Evolutionary conservation across 2,113 vertebrate genomes (phyloP), one percentile per base, ranked within the genome.

Genomic region (Paramisgurnus dabryanus): DNA sequence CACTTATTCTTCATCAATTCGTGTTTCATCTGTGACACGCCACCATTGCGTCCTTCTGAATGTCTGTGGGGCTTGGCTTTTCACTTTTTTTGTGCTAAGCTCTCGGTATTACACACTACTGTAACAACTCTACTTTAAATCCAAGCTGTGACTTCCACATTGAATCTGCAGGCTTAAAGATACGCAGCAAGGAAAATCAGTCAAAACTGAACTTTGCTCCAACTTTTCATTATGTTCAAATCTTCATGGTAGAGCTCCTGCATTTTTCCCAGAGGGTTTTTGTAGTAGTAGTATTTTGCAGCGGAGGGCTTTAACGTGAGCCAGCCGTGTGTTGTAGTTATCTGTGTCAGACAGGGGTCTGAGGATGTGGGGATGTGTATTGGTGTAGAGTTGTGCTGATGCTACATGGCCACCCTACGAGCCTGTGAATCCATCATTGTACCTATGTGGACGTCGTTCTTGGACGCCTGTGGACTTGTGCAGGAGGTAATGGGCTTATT

Each of bases 151-250:
- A 83, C 82, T 86, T 83, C 65, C 79, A 80, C 82, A 89, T 90
- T 84, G 83, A 67, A 86, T 87, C 77, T 88, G 86, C 79, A 64
- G 41, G 80, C 66, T 76, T 82, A 87, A 81, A 57, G 82, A 87
- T 87, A 86, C 76, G 76, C 80, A 10, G 82, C 80, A 83, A 75
- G 85, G 83, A 85, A 79, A 71, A 87, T 87, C 82, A 87, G 84
- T 53, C 73, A 78, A 86, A 87, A 87, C 86, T 86, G 81, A 84
- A 82, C 86, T 47, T 71, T 70, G 78, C 86, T 80, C 74, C 73
- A 78, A 85, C 84, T 87, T 89, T 88, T 87, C 76, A 89, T 88
- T 84, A 87, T 83, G 69, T 87, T 80, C 83, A 67, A 85, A 85
- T 87, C 86, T 86, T 87, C 83, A 87, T 39, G 58, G 81, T 72